Conservation (phyloP, 2,797 vertebrate species). For the Parauchenoglanis ngamensis region DNA sequence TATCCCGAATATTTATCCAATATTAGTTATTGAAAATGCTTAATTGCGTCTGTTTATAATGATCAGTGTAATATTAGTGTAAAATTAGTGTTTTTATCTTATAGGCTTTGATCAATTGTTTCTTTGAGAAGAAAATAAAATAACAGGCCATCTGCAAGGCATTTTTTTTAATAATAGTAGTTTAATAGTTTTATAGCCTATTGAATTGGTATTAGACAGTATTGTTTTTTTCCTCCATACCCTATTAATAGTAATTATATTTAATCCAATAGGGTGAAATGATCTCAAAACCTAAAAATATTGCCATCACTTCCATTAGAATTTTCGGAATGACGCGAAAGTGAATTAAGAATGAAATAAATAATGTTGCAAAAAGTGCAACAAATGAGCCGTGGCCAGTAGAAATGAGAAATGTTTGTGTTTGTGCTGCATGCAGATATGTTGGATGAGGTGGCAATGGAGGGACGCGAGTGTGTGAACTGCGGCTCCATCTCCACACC, state of each 20-base stretch:
- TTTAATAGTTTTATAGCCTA: neutral
- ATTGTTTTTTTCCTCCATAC: neutral
- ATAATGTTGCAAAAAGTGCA: neutral
- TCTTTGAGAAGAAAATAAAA: neutral
- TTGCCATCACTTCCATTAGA: neutral
- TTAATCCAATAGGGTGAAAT: neutral
- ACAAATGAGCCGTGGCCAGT: too few relatives aligned
- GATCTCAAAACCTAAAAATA: neutral
- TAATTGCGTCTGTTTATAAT: neutral
- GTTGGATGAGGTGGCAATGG: slow-evolving; percentile 84
- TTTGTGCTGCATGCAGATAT: slow-evolving; percentile 73
- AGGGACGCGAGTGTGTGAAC: slow-evolving; percentile 96
- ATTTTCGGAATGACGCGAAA: neutral
- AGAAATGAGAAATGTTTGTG: neutral
- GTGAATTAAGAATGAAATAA: neutral
- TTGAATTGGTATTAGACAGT: neutral
- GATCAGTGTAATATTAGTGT: neutral
- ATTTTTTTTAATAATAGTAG: neutral
- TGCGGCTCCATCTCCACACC: slow-evolving; percentile 96
- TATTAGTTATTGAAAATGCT: neutral
- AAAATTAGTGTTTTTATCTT: neutral
- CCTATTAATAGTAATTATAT: neutral
- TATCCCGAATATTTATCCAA: neutral
- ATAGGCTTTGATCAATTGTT: neutral
- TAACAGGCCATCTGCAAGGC: neutral